Evolutionary conservation across 2,113 vertebrate genomes (phyloP), one percentile per base, ranked within the genome.

Genomic region (Alectura lathami): DNA sequence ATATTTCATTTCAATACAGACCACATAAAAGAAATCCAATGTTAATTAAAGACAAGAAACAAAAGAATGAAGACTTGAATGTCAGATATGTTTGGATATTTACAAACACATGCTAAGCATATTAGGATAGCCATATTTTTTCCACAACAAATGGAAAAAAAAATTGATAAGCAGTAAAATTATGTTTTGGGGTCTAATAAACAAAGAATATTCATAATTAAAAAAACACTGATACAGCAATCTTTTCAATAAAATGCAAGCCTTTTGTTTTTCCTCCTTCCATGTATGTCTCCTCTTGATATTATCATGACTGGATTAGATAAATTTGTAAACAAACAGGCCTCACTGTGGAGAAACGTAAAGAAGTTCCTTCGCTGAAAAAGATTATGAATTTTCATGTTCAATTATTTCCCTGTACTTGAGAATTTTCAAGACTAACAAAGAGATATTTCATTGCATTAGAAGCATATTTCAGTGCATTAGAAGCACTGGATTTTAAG

Each of bases 291-390:
- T 86, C 16, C 27, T 64, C 45, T 64, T 79, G 30, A 29, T 45
- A 42, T 56, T 43, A 50, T 18, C 48, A 81, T 13, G 17, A n/a
- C 8, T 50, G 13, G 5, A 0, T 2, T 43, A 40, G 2, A 3
- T 56, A 86, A 74, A 24, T 18, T 4, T 45, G 32, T 36, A 62
- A 63, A 68, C 3, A 76, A 77, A 36, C 30, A 50, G 32, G 0
- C 0, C 0, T 8, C 1, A 70, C 70, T 32, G 4, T 29, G 13
- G 56, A 47, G 4, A 81, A 67, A 51, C 32, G 3, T 29, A 3
- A 73, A 6, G 43, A 72, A 57, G 63, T 89, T 77, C 11, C 40
- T 77, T 66, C 34, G 53, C 53, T 81, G 26, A 11, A 86, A 73
- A 29, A 3, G 13, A 48, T 73, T 75, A 67, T 42, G 68, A 43